phyloP scores from a whole-genome alignment of 1,140 invertebrate species.

The Drosophila quadrilineata region DNA sequence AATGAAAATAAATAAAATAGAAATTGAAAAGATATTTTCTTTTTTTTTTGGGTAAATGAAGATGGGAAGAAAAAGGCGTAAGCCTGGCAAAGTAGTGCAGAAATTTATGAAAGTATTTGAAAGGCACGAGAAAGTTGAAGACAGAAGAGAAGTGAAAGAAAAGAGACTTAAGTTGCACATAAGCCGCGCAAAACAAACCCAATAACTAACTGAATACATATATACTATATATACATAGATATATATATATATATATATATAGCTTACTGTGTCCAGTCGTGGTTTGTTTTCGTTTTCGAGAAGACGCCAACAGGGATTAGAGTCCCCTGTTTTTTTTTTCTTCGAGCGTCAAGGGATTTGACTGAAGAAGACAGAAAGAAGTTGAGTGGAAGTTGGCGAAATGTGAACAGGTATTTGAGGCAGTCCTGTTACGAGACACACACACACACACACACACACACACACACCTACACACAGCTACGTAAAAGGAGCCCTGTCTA shows the following conservation, averaged over 20 bases:
- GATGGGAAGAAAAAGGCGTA: conserved; percentile 33
- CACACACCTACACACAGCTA: too few relatives aligned
- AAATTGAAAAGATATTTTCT: too few relatives aligned
- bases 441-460: too few relatives aligned
- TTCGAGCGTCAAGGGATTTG: conserved; percentile 54
- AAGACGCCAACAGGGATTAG: conserved; percentile 49
- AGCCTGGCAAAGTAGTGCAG: conserved; percentile 46
- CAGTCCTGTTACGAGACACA: conserved; percentile 11
- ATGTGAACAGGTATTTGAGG: conserved; percentile 16
- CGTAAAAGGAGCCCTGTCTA: too few relatives aligned
- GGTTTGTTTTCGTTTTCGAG: conserved; percentile 35
- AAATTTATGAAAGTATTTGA: conserved; percentile 69
- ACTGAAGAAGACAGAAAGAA: not conserved
- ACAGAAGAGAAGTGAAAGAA: too few relatives aligned
- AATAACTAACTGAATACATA: conserved; percentile 29
- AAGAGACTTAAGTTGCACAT: conserved; percentile 58
- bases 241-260: not conserved
- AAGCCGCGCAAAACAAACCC: conserved; percentile 71
- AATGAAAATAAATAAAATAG: conserved; percentile 45
- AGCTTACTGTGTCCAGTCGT: conserved; percentile 14
- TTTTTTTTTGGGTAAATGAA: too few relatives aligned
- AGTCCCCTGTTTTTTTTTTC: conserved; percentile 23
- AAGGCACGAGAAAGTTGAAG: too few relatives aligned
- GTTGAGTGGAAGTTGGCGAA: not conserved
- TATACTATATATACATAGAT: not conserved